A percentile compares a stretch with the other conserved stretches of the same genome.
These are phyloP conservation scores for Miichthys miiuy DNA, from an alignment of 2,797 vertebrate species.

Conservation along the genomic window DNA sequence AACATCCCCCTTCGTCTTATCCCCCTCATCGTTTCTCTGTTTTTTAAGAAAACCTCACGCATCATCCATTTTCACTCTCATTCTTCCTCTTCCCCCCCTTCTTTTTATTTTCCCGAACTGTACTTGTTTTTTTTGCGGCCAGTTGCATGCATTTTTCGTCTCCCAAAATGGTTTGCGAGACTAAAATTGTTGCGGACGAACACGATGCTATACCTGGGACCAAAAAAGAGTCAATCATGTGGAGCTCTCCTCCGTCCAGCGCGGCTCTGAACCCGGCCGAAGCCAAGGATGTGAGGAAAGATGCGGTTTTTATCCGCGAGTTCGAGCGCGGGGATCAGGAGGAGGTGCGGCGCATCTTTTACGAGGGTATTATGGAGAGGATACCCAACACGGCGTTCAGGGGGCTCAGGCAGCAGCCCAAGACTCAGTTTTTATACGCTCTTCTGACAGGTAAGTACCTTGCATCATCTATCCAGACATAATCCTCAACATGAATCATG, in stretches of 20 bases:
- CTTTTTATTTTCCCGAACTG: slow-evolving; percentile 50
- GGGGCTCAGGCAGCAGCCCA: slow-evolving; percentile 91
- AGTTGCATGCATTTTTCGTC: slow-evolving; percentile 97
- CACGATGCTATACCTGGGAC: slow-evolving; percentile 92
- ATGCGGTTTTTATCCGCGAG: slow-evolving; percentile 92
- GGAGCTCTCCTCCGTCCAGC: slow-evolving; percentile 85
- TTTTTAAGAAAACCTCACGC: slow-evolving; percentile 74
- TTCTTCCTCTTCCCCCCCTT: not conserved
- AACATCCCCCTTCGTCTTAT: slow-evolving; percentile 78
- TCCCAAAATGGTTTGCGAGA: slow-evolving; percentile 99
- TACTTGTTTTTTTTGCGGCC: slow-evolving; percentile 77
- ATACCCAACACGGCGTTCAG: slow-evolving; percentile 96
- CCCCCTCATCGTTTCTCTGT: slow-evolving; percentile 78
- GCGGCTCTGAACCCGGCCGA: slow-evolving; percentile 75
- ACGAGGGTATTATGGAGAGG: slow-evolving; percentile 96
- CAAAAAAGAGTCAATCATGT: slow-evolving; percentile 93
- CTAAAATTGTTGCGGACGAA: slow-evolving; percentile 97
- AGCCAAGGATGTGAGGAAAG: slow-evolving; percentile 81
- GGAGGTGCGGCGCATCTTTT: slow-evolving; percentile 95
- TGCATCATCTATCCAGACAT: not conserved
- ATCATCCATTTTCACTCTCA: slow-evolving; percentile 66
- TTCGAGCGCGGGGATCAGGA: slow-evolving; percentile 91
- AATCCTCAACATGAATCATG: not conserved
- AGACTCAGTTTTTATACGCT: slow-evolving; percentile 91
- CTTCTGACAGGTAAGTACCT: slow-evolving; percentile 91